These are phyloP conservation scores for Mallotus villosus DNA, from an alignment of 2,797 vertebrate species.

Conservation along the genomic window DNA sequence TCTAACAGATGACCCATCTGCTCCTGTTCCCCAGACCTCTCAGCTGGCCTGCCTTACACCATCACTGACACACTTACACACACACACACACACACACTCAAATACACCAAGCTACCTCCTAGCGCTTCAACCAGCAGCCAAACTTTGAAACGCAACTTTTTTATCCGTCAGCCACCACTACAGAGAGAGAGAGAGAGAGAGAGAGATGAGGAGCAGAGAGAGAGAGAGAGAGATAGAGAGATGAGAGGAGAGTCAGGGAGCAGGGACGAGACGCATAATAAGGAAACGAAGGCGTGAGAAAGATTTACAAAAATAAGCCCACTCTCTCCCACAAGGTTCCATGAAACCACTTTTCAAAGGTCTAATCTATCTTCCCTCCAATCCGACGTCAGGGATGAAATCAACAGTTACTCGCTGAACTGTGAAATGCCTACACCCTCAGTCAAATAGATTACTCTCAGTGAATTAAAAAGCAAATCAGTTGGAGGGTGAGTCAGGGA, in stretches of 20 bases:
- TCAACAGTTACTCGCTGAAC: slow-evolving; percentile 49
- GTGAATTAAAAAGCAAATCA: slow-evolving; percentile 21
- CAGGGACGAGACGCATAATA: neutral
- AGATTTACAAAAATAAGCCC: neutral
- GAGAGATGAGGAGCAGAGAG: neutral
- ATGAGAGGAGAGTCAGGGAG: slow-evolving; percentile 13
- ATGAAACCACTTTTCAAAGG: slow-evolving; percentile 16
- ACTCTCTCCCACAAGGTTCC: neutral
- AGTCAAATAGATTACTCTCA: slow-evolving; percentile 36
- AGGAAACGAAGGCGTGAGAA: neutral
- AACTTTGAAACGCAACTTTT: neutral
- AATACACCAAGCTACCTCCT: neutral
- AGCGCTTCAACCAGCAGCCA: neutral
- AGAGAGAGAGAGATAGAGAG: slow-evolving; percentile 2
- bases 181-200: neutral
- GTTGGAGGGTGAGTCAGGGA: neutral
- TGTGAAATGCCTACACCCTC: slow-evolving; percentile 17
- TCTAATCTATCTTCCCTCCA: neutral
- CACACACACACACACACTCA: slow-evolving; percentile 14
- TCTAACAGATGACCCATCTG: slow-evolving; percentile 55
- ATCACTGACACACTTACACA: slow-evolving; percentile 19
- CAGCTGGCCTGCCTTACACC: slow-evolving; percentile 54
- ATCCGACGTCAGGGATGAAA: slow-evolving; percentile 39
- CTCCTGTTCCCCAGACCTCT: slow-evolving; percentile 51
- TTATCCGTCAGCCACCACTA: neutral